Base-by-base conservation (phyloP, 2,113 vertebrate species). In the Xiphophorus maculatus region DNA sequence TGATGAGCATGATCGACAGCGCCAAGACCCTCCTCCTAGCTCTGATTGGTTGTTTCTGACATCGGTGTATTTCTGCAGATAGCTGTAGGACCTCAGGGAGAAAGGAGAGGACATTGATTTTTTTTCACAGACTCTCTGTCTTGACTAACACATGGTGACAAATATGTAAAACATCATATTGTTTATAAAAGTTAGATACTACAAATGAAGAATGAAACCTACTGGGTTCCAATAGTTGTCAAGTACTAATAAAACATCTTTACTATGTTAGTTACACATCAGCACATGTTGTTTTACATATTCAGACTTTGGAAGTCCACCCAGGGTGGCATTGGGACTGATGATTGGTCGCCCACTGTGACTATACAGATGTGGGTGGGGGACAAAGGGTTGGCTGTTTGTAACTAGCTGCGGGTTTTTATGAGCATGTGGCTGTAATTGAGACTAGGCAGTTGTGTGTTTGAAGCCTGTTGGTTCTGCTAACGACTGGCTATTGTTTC, bases 391-490 rank as follows among this genome's bases (percentile, higher is more conserved):
- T 10, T 3, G 35, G 35, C 35, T 37, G 35, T 86, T 89, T 84
- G 81, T 77, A 77, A 76, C 74, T 29, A 25, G 22, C n/a, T 71
- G 48, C 76, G 71, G 13, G 35, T 42, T 72, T 87, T 83, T 85
- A 88, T 65, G 66, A 85, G 66, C 78, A 80, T 87, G 76, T 85
- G 84, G 73, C 37, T 84, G 76, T 77, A 78, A 88, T 58, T 76
- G 87, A 79, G 73, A 87, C 73, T 79, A 75, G 79, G 60, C 74
- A 51, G 63, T 88, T 71, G 40, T 74, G 71, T 25, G 81, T 90
- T 85, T 90, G 85, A 91, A 88, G 81, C 80, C 37, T 69, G 73
- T 82, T 63, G 60, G 72, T 76, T 79, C 74, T 76, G 66, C 44
- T 71, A 63, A 74, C 14, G 12, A 70, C 79, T 84, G 78, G 86